phyloP scores from a whole-genome alignment of 1,140 invertebrate genomes.

The Diachasmimorpha longicaudata region DNA sequence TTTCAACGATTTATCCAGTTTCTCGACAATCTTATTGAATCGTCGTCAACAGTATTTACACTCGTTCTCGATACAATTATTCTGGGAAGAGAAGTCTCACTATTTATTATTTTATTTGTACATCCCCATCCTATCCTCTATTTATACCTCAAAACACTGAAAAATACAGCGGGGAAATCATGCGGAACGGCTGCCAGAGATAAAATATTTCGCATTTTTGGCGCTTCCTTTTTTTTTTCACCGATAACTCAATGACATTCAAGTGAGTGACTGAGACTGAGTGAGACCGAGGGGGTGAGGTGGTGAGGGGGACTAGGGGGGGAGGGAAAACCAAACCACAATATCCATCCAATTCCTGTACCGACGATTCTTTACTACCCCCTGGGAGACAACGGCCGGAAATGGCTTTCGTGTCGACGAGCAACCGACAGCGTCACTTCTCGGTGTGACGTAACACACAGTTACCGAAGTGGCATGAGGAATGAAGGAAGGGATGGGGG shows the following conservation, averaged over 20 bases:
- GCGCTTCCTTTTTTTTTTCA: neutral
- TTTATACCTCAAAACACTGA: neutral
- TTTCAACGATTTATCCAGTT: too few species aligned
- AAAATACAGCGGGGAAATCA: neutral
- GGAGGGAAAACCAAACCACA: neutral
- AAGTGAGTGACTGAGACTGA: neutral
- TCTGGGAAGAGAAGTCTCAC: neutral
- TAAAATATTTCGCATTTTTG: neutral
- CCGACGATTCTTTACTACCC: conserved; percentile 4
- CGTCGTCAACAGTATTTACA: neutral
- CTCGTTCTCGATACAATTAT: too few species aligned
- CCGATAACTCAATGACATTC: conserved; percentile 6
- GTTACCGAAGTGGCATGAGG: neutral
- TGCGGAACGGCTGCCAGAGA: neutral
- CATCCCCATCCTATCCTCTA: neutral
- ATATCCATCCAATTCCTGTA: conserved; percentile 10
- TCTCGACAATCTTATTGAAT: too few species aligned
- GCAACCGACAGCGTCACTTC: conserved; percentile 19
- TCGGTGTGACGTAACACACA: conserved; percentile 16
- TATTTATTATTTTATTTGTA: neutral
- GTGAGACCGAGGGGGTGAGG: neutral
- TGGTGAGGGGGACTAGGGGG: too few species aligned
- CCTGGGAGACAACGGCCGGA: conserved; percentile 21
- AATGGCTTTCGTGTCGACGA: conserved; percentile 20
- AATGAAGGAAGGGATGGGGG: neutral